These are phyloP conservation scores for Malacoraja senta DNA, from an alignment of 2,797 vertebrate species.

Conservation along the genomic window DNA sequence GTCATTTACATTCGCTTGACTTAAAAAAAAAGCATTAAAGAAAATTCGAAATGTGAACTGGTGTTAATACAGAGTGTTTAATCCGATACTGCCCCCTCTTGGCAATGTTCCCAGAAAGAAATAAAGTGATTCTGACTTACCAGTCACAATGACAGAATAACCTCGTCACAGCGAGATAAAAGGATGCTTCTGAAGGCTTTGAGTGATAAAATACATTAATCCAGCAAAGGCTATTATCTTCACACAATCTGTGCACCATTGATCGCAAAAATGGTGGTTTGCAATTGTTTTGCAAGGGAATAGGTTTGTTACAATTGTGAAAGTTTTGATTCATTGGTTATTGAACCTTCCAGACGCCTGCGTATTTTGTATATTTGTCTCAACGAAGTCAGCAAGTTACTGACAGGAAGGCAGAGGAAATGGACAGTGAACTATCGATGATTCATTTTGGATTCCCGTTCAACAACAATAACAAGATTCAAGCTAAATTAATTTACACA, in stretches of 20 bases:
- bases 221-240: slow-evolving; percentile 8
- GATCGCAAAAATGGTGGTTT: neutral
- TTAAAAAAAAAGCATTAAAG: neutral
- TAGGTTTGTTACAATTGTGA: neutral
- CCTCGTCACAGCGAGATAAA: neutral
- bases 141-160: slow-evolving; percentile 3
- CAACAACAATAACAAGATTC: neutral
- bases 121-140: neutral
- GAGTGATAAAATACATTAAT: slow-evolving; percentile 30
- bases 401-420: slow-evolving; percentile 10
- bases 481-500: neutral
- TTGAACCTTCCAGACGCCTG: neutral
- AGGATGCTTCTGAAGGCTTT: neutral
- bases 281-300: neutral
- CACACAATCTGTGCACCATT: neutral
- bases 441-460: neutral
- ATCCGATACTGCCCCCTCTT: slow-evolving; percentile 16
- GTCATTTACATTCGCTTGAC: slow-evolving; percentile 2
- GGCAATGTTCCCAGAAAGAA: neutral
- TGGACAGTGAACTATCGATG: neutral
- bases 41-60: neutral
- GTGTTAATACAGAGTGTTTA: neutral
- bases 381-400: neutral
- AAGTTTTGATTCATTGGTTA: neutral
- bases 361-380: neutral